phyloP scores from a whole-genome alignment of 2,888 invertebrate species.

The Sesamia inferens region DNA sequence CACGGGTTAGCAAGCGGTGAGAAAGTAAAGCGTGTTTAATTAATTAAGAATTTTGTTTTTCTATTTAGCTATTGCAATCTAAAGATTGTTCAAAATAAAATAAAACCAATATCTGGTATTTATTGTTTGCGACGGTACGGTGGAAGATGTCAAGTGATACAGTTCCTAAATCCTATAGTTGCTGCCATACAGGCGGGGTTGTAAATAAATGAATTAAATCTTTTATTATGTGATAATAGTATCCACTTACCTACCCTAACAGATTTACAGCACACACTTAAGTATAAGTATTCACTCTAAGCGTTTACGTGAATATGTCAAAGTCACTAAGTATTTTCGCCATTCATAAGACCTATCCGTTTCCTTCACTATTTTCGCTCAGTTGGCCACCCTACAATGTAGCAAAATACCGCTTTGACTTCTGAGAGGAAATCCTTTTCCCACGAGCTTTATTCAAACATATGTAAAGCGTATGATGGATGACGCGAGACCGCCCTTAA shows the following conservation, averaged over 20 bases:
- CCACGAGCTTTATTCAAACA: conserved; percentile 91
- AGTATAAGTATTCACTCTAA: neutral
- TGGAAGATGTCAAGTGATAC: neutral
- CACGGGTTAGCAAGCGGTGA: conserved; percentile 54
- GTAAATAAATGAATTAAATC: neutral
- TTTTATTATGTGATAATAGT: neutral
- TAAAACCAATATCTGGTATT: too few species aligned
- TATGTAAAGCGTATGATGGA: conserved; percentile 91
- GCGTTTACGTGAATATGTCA: neutral
- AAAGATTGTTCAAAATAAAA: neutral
- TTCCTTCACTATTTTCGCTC: conserved; percentile 20
- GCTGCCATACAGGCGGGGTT: neutral
- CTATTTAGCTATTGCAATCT: neutral
- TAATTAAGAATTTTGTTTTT: neutral
- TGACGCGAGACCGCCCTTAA: conserved; percentile 83
- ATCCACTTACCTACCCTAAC: neutral
- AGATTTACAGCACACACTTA: neutral
- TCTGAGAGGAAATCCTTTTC: conserved; percentile 90
- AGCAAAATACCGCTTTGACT: conserved; percentile 85
- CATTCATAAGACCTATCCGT: conserved; percentile 19
- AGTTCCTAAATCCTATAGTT: neutral
- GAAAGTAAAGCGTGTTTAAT: conserved; percentile 25
- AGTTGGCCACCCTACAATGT: conserved; percentile 76
- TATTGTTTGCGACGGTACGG: too few species aligned
- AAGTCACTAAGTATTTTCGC: neutral